Base-by-base conservation (phyloP, 2,797 vertebrate species). In the Aplochiton taeniatus region DNA sequence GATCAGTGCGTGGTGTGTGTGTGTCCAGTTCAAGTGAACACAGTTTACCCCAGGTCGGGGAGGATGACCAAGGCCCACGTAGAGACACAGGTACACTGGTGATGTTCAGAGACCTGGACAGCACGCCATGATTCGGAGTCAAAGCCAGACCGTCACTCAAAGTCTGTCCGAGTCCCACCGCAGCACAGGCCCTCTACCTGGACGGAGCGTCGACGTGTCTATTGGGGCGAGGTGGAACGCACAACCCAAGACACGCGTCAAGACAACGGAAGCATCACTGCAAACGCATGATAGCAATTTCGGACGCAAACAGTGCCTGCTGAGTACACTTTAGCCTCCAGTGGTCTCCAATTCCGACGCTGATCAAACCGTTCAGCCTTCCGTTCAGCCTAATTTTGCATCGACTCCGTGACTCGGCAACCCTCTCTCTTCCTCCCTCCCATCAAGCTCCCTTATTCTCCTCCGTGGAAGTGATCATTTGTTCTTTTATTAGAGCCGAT, bases 401-500 rank as follows among this genome's bases (percentile, higher is more conserved):
- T 93, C 86, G 83, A 83, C 90, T 92, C 92, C 94, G 95, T 95
- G 93, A 93, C 91, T 85, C 87, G 76, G 78, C 87, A 89, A 91
- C 84, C 41, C 58, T 70, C 49, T 31, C 85, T 81, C 70, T 80
- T 79, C 12, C 77, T 20, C 49, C 56, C 58, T 73, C 75, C 77
- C 69, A 51, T 79, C 70, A 41, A 84, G 83, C 75, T 83, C 85
- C 86, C 87, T 83, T 31, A 67, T 73, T 18, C 63, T 8, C 65
- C 66, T 73, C 68, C 63, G 92, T 89, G 93, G 91, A 94, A 94
- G 93, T 92, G 88, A 95, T 93, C 90, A 93, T 94, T 94, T 94
- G 93, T 93, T 95, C 93, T 94, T 94, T 96, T 96, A 95, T 94
- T 94, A 90, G 92, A 93, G 89, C 90, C 93, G 94, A 95, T 94